Base-by-base conservation (phyloP, 2,113 vertebrate genomes). In the Lagenorhynchus albirostris region DNA sequence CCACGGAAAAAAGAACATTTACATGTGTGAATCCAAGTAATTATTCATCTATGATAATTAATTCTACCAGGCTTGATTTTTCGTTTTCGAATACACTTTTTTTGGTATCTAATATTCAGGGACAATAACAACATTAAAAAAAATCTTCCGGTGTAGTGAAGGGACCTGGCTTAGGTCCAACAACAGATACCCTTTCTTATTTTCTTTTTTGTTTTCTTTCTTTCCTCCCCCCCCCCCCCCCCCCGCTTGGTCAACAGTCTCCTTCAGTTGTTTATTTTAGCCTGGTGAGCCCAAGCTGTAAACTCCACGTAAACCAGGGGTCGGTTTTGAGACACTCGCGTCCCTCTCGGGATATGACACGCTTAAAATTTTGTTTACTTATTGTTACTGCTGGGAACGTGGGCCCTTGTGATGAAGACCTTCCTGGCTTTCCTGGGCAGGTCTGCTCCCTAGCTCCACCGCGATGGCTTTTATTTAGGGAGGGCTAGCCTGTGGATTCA, bases 221-320 rank as follows among this genome's bases (percentile, higher is more conserved):
- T 41, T 62, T 63, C 26, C 26, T 41, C 1, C 10, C 9, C 1
- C 0, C 17, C 1, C 29, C 20, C 4, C 18, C 60, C 0, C 29
- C 2, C 17, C 2, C 17, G 2, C 17, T 87, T 86, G 33, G 38
- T 33, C 47, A 38, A 77, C 81, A 76, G 60, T 36, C 55, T 81
- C 31, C 76, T 91, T 77, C 18, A 83, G 25, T 65, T 85, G 68
- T 77, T 96, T 86, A 77, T 58, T 87, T 96, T 84, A 82, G 91
- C 65, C 31, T 2, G 14, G 10, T 68, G 53, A 80, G 73, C 44
- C 8, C 84, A 60, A 25, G 38, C 67, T 71, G 36, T 71, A 36
- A 80, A 60, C 15, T 76, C 15, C 44, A 36, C 5, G 50, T 82
- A 81, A 94, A 76, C 50, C 6, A 0, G 62, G 81, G 21, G 4